A percentile compares a stretch with the other conserved stretches of the same genome.
phyloP scores from a whole-genome alignment of 2,113 vertebrate species.

The Speoplatyrhinus poulsoni region DNA sequence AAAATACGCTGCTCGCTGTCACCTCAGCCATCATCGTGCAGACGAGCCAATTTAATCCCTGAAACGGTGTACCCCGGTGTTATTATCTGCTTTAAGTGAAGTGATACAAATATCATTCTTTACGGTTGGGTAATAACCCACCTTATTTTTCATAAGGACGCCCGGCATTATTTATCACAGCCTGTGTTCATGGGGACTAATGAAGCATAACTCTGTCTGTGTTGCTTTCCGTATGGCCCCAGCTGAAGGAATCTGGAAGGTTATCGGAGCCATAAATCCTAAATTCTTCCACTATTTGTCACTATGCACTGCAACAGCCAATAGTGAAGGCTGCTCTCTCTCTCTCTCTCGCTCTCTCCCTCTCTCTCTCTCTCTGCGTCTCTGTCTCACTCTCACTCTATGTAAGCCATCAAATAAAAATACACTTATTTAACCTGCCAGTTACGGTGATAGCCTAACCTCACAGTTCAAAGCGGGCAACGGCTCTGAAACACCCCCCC shows the following conservation, averaged over 20 bases:
- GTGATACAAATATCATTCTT: conserved; percentile 63
- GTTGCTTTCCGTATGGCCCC: conserved; percentile 64
- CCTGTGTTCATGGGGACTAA: conserved; percentile 70
- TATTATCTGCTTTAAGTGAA: conserved; percentile 67
- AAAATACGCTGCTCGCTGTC: conserved; percentile 59
- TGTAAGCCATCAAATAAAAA: conserved; percentile 54
- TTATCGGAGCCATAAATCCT: conserved; percentile 77
- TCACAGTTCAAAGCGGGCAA: conserved; percentile 60
- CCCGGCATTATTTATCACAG: conserved; percentile 70
- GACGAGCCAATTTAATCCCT: conserved; percentile 53
- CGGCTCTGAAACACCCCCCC: conserved; percentile 57
- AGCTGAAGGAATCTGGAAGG: conserved; percentile 72
- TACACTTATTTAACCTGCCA: conserved; percentile 54
- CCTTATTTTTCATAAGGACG: conserved; percentile 70
- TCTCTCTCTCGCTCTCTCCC: background rate
- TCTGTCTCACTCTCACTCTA: no score
- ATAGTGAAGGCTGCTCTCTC: conserved; percentile 53
- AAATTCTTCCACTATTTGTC: conserved; percentile 65
- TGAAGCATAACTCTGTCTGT: conserved; percentile 71
- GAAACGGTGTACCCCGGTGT: conserved; percentile 54
- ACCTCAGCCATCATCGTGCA: background rate
- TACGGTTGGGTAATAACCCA: conserved; percentile 71
- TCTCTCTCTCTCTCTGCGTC: conserved; percentile 20
- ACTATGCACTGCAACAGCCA: conserved; percentile 57
- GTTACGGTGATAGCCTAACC: conserved; percentile 54